phyloP scores from a whole-genome alignment of 2,888 invertebrate species.

The Stenchaetothrips biformis region DNA sequence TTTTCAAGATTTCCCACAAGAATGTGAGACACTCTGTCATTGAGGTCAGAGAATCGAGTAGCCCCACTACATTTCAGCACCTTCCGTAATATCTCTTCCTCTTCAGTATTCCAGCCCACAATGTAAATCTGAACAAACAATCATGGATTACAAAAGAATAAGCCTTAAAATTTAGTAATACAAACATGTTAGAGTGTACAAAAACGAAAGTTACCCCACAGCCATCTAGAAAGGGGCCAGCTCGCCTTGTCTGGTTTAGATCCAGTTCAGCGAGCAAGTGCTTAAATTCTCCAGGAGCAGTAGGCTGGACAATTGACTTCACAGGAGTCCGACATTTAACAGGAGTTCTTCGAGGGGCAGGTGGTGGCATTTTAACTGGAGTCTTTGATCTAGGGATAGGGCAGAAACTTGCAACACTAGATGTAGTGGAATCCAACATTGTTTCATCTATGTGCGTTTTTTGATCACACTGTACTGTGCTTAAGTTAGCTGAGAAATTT shows the following conservation, averaged over 20 bases:
- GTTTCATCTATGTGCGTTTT: slow-evolving; percentile 42
- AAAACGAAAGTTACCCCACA: slow-evolving; percentile 61
- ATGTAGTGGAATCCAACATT: slow-evolving; percentile 29
- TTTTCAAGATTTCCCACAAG: slow-evolving; percentile 57
- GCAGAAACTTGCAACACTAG: neutral
- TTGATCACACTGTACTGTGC: neutral
- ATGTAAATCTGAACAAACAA: slow-evolving; percentile 57
- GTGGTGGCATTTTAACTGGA: slow-evolving; percentile 15
- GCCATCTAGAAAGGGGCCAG: slow-evolving; percentile 81
- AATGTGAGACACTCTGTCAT: slow-evolving; percentile 74
- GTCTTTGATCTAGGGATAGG: neutral
- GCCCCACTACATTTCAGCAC: slow-evolving; percentile 77
- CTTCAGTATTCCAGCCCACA: slow-evolving; percentile 59
- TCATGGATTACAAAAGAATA: neutral
- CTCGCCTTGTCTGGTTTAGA: slow-evolving; percentile 56
- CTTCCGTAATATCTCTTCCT: slow-evolving; percentile 62
- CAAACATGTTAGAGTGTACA: slow-evolving; percentile 52
- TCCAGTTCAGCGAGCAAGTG: slow-evolving; percentile 37
- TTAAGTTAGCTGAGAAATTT: neutral
- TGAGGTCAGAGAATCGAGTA: slow-evolving; percentile 69
- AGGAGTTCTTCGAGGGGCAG: slow-evolving; percentile 22
- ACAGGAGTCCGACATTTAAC: slow-evolving; percentile 27
- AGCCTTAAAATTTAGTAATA: slow-evolving; percentile 43
- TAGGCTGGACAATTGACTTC: slow-evolving; percentile 3
- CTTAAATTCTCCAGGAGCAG: slow-evolving; percentile 38